Conservation (phyloP, 2,113 vertebrate species). For the Embiotoca jacksoni region DNA sequence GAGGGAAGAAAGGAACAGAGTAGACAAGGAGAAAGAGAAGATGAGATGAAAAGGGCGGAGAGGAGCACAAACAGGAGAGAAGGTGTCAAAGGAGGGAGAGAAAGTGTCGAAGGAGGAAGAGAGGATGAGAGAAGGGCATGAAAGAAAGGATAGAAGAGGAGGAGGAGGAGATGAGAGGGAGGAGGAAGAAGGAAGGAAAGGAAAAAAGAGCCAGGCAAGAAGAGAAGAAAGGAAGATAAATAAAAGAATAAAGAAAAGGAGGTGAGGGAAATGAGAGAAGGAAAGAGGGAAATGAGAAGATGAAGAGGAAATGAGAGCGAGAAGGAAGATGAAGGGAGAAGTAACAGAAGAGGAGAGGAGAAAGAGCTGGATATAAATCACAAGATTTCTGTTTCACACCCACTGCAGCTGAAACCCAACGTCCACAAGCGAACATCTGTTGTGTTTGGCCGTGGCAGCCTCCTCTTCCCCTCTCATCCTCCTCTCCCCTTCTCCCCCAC, state of each 20-base stretch:
- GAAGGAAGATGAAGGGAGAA: not conserved
- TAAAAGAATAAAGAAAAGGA: not conserved
- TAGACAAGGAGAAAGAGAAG: not conserved
- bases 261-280: not conserved
- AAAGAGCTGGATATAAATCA: slow-evolving; percentile 45
- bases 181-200: not conserved
- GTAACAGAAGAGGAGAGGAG: not conserved
- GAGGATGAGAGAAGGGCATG: too few species aligned
- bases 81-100: not conserved
- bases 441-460: slow-evolving; percentile 54
- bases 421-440: slow-evolving; percentile 68
- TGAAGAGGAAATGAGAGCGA: not conserved
- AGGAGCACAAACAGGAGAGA: not conserved
- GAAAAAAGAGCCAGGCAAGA: not conserved
- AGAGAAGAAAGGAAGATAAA: not conserved
- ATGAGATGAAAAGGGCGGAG: not conserved
- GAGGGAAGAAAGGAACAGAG: not conserved
- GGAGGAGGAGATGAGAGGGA: not conserved
- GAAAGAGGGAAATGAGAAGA: too few species aligned
- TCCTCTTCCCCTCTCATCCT: slow-evolving; percentile 34
- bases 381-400: slow-evolving; percentile 44
- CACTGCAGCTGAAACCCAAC: slow-evolving; percentile 42
- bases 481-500: slow-evolving; percentile 28
- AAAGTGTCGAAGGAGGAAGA: not conserved
- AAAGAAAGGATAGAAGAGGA: not conserved